Evolutionary conservation across 2,888 invertebrate species (phyloP).

Genomic region (Tenthredo notha): DNA sequence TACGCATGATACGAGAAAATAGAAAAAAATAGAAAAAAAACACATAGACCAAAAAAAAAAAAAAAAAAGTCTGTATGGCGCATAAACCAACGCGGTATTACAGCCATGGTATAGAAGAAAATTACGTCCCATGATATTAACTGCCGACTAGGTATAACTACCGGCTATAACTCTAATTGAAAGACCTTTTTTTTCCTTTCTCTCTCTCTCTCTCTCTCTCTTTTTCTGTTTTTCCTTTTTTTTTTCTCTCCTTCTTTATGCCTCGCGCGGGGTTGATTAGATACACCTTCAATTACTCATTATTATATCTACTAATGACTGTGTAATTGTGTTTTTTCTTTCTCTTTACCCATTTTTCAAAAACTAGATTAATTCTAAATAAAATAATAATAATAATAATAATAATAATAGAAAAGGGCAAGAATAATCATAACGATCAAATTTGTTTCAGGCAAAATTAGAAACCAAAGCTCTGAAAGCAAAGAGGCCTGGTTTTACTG

Average conservation of each 20-base stretch:
- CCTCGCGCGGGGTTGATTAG: not conserved
- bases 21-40: not conserved
- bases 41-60: too few species aligned
- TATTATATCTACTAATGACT: not conserved
- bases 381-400: not conserved
- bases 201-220: not conserved
- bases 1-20: not conserved
- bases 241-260: not conserved
- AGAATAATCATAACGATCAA: conserved; percentile 39
- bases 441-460: conserved; percentile 89
- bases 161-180: conserved; percentile 42
- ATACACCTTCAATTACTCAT: not conserved
- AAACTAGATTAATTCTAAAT: not conserved
- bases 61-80: not conserved
- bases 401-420: too few species aligned
- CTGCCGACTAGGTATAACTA: conserved; percentile 7
- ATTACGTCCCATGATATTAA: conserved; percentile 37
- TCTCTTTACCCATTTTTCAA: not conserved
- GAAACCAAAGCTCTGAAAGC: conserved; percentile 95
- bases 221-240: not conserved
- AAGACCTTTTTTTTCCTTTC: not conserved
- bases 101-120: not conserved
- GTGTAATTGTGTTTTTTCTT: not conserved
- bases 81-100: not conserved
- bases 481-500: conserved; percentile 94